These are phyloP conservation scores for Teleopsis dalmanni DNA, from an alignment of 1,140 invertebrate species.

Conservation along the genomic window DNA sequence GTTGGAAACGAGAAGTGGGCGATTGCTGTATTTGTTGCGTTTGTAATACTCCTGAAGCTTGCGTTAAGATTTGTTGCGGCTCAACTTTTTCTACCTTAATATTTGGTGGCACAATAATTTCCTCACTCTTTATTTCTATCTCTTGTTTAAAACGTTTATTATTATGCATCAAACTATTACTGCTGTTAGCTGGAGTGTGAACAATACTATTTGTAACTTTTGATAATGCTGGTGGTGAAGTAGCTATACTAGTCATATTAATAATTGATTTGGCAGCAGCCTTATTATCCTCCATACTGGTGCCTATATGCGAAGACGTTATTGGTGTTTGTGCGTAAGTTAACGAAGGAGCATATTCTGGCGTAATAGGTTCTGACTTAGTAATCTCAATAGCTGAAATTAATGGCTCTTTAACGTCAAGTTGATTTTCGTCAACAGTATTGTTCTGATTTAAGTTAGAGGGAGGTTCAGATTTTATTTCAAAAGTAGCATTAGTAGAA, in stretches of 20 bases:
- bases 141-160: constrained; percentile 40
- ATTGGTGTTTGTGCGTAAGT: constrained; percentile 28
- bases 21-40: constrained; percentile 7
- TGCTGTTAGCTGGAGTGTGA: constrained; percentile 4
- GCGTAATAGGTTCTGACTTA: constrained; percentile 41
- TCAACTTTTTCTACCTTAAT: constrained; percentile 40
- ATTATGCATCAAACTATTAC: constrained; percentile 31
- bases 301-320: constrained; percentile 7
- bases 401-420: constrained; percentile 21
- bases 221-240: not conserved
- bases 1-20: constrained; percentile 7
- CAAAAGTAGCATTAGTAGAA: constrained; percentile 27
- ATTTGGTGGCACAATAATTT: constrained; percentile 36
- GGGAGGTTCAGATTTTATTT: constrained; percentile 30
- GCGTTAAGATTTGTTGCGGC: constrained; percentile 10
- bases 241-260: not conserved
- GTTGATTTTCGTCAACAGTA: constrained; percentile 23
- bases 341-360: constrained; percentile 37
- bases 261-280: not conserved
- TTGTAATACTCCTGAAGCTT: constrained; percentile 9
- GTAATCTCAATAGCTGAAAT: constrained; percentile 38
- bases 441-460: constrained; percentile 30
- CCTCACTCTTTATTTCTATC: constrained; percentile 40
- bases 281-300: not conserved
- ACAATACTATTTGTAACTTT: not conserved